Conservation (phyloP, 2,888 invertebrate genomes). For the Corbicula japonica region DNA sequence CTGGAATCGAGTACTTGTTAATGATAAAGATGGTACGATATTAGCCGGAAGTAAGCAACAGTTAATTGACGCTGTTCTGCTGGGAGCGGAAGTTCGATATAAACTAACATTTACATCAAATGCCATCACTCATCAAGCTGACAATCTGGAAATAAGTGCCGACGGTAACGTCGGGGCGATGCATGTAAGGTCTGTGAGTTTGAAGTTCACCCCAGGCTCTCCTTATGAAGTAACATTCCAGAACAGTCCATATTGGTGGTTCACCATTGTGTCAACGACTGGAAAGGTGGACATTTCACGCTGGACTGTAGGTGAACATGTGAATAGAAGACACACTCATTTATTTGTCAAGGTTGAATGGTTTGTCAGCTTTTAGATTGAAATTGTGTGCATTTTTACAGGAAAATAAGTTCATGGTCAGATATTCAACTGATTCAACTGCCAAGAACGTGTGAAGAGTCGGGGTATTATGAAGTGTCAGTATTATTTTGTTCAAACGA, state of each 20-base stretch:
- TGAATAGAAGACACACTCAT: conserved; percentile 64
- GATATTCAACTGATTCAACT: no score
- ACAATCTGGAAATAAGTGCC: conserved; percentile 62
- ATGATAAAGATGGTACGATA: conserved; percentile 50
- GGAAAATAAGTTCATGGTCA: no score
- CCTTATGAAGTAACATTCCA: conserved; percentile 64
- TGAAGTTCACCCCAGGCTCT: conserved; percentile 59
- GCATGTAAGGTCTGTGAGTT: conserved; percentile 65
- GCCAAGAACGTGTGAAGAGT: no score
- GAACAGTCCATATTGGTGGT: conserved; percentile 67
- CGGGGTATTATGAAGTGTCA: no score
- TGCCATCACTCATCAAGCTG: conserved; percentile 63
- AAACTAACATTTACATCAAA: conserved; percentile 58
- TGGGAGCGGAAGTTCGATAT: conserved; percentile 65
- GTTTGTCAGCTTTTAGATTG: conserved; percentile 60
- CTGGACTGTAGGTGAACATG: conserved; percentile 68
- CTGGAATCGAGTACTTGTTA: conserved; percentile 62
- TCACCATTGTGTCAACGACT: conserved; percentile 61
- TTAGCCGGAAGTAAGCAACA: conserved; percentile 52
- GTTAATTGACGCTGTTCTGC: conserved; percentile 53
- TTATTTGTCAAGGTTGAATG: conserved; percentile 60
- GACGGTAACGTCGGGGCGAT: conserved; percentile 67
- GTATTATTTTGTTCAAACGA: no score
- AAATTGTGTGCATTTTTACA: no score
- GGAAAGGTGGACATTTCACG: conserved; percentile 66